Evolutionary conservation across 2,113 vertebrate species (phyloP), one percentile per base, ranked within the genome.

Genomic region (Paradisaea rubra): DNA sequence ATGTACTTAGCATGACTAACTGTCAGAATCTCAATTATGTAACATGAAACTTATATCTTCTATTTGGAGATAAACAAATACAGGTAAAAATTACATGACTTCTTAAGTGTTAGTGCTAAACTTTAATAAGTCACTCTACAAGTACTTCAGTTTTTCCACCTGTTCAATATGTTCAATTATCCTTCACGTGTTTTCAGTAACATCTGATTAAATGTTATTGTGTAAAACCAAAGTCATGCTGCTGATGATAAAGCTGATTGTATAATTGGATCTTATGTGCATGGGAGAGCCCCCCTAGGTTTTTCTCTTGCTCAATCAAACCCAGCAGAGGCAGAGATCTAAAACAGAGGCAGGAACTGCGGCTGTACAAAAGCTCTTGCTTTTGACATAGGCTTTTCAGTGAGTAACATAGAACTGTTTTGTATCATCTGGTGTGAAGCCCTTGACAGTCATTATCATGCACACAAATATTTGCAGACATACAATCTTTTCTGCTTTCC

Each of bases 241-340:
- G 23, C 25, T 66, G 16, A 9, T 76, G 33, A 47, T 22, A 30
- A 45, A 6, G 3, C 15, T 70, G 13, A 9, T 8, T 33, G 4
- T 52, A 2, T 27, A 44, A 71, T 7, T 9, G 6, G 4, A 74
- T 13, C 1, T 37, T 53, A 3, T 31, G 11, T 41, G 25, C 1
- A 1, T 7, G 3, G 11, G 19, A 54, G 18, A 57, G n/a, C 5
- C 13, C 45, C 18, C 5, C 1, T 31, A 18, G 6, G 7, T 18
- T 64, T 86, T 81, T 68, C 7, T n/a, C 13, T 42, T 63, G 4
- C 37, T 59, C 23, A 80, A 7, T 28, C 45, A 45, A 31, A 9
- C 19, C 37, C 18, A 7, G 53, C 23, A 65, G 65, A 78, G 24
- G 4, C 2, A 65, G 45, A 61, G 19, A 61, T 31, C 6, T 54